phyloP scores from a whole-genome alignment of 2,797 vertebrate genomes.

The Notolabrus celidotus region DNA sequence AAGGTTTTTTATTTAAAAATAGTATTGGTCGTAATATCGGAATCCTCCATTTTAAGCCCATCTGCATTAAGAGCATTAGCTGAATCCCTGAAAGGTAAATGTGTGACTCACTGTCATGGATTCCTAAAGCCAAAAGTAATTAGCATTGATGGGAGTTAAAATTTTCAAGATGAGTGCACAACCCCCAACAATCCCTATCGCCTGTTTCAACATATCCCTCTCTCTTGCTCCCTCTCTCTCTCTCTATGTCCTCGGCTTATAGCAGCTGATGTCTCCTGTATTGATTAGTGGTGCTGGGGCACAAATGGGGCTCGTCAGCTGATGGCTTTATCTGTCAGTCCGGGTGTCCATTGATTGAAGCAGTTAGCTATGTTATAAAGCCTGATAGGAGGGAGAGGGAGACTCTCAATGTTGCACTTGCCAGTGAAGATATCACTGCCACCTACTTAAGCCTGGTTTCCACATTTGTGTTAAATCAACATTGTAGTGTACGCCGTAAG shows the following conservation, averaged over 20 bases:
- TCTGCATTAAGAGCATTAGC: conserved; percentile 36
- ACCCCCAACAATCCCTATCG: conserved; percentile 13
- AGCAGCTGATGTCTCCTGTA: conserved; percentile 75
- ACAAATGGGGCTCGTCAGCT: conserved; percentile 71
- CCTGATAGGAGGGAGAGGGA: conserved; percentile 33
- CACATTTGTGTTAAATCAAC: too few relatives aligned
- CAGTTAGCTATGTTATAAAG: conserved; percentile 66
- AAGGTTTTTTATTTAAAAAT: not conserved
- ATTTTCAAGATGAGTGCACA: conserved; percentile 47
- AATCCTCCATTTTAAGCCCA: conserved; percentile 17
- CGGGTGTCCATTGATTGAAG: conserved; percentile 76
- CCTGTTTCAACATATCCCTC: conserved; percentile 39
- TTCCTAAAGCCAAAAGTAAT: conserved; percentile 69
- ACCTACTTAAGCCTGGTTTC: too few relatives aligned
- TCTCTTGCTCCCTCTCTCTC: not conserved
- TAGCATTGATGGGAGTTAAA: conserved; percentile 68
- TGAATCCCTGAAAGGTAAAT: conserved; percentile 44
- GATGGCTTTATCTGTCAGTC: conserved; percentile 82
- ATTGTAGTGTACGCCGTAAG: too few relatives aligned
- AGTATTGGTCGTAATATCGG: not conserved
- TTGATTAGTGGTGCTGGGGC: conserved; percentile 71
- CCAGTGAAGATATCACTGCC: conserved; percentile 52
- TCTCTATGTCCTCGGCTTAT: conserved; percentile 43
- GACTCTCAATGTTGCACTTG: conserved; percentile 52
- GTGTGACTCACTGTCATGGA: conserved; percentile 39